phyloP scores from a whole-genome alignment of 1,140 invertebrate genomes.

The Ylistrum balloti region DNA sequence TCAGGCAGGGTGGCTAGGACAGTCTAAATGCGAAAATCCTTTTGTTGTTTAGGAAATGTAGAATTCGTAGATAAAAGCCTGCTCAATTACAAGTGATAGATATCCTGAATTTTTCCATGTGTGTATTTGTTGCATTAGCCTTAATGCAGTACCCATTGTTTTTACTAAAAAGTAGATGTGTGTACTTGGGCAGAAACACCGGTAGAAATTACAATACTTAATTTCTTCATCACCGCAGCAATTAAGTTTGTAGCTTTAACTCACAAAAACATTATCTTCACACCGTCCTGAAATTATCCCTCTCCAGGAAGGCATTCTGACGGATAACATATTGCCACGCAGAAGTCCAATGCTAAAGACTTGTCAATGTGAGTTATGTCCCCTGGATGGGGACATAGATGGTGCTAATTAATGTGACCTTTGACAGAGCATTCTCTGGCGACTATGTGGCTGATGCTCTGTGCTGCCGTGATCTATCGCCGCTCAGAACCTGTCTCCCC shows the following conservation, averaged over 20 bases:
- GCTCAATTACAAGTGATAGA: conserved; percentile 20
- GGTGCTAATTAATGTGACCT: conserved; percentile 38
- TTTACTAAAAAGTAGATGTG: neutral
- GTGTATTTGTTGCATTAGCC: conserved; percentile 2
- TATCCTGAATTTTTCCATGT: neutral
- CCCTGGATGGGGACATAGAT: conserved; percentile 36
- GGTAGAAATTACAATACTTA: conserved; percentile 1
- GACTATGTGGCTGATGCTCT: neutral
- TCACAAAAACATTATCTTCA: conserved; percentile 35
- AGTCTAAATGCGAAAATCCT: neutral
- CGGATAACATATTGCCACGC: conserved; percentile 24
- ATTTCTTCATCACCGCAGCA: neutral
- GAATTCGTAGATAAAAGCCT: conserved; percentile 34
- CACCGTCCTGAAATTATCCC: neutral
- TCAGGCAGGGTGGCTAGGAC: conserved; percentile 5
- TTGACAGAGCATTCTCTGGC: neutral
- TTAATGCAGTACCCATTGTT: conserved; percentile 3
- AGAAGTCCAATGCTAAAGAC: neutral
- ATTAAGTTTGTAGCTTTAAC: conserved; percentile 35
- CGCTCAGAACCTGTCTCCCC: neutral
- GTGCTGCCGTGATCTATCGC: conserved; percentile 20
- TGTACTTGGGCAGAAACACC: neutral
- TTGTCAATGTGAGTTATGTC: conserved; percentile 10
- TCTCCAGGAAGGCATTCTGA: conserved; percentile 22
- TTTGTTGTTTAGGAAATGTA: conserved; percentile 13